Base-by-base conservation (phyloP, 2,888 invertebrate species). In the Kryphioiulus occultus region DNA sequence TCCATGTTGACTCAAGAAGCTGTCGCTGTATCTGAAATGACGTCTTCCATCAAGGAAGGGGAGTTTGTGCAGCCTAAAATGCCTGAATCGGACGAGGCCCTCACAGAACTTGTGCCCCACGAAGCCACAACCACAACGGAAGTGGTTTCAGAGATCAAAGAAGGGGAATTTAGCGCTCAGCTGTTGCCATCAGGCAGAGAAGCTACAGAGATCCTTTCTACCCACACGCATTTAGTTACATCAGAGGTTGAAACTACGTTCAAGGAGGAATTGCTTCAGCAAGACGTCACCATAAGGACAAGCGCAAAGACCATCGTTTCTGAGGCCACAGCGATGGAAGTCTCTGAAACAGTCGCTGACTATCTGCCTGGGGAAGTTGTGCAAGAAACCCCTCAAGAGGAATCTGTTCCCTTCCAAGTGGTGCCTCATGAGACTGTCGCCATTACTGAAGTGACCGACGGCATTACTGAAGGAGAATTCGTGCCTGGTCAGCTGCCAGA, bases 401-500 rank as follows among this genome's bases (percentile, higher is more conserved):
- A 87, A 87, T 68, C 39, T 22, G 42, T 26, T 22, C 42, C 87
- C 1, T 12, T 82, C 22, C 35, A 82, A 85, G 19, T 88, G 10
- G 84, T 88, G n/a, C 88, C 88, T n/a, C 88, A 88, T 22, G 87
- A 88, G 30, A 87, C 88, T 83, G 88, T 88, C 10, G 30, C 86
- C 2, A 44, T 88, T 22, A 30, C 53, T 42, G 86, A 88, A 59
- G 32, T 88, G 15, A 86, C 53, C 53, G 88, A 88, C 10, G 88
- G 84, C 17, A 26, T 78, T 1, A 82, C 15, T 17, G 87, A 78
- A 44, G 87, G 87, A 0, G 78, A 78, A 39, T 87, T 87, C 39
- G 26, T 87, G 30, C 89, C 90, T 85, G 89, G 89, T 32, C 86
- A 88, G 59, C 59, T 89, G 91, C 92, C 92, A 10, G 92, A 93